phyloP scores from a whole-genome alignment of 2,888 invertebrate species.

The Papilio demoleus region DNA sequence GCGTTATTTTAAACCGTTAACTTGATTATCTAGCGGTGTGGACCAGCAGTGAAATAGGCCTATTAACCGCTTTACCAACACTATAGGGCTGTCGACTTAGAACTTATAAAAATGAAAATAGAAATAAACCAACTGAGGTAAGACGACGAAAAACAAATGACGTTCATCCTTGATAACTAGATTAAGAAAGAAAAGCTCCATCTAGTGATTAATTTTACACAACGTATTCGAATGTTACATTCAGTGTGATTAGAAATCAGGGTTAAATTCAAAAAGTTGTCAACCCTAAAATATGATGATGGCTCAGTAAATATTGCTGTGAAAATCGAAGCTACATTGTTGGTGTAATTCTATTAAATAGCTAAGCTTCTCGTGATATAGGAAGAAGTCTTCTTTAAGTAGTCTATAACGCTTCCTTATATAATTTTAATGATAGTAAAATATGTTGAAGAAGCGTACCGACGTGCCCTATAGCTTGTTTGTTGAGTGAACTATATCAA shows the following conservation, averaged over 20 bases:
- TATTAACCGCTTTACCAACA: constrained; percentile 32
- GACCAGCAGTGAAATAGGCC: constrained; percentile 34
- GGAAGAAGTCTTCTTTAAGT: neutral
- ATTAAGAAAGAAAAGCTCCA: neutral
- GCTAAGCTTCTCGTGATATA: neutral
- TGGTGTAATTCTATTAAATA: constrained; percentile 11
- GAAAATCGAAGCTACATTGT: constrained; percentile 7
- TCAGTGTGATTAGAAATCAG: no score
- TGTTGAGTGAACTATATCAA: no score
- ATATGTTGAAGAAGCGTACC: no score
- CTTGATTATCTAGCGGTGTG: constrained; percentile 38
- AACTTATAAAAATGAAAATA: neutral
- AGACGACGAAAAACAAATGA: no score
- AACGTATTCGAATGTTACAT: neutral
- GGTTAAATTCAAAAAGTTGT: neutral
- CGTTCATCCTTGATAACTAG: neutral
- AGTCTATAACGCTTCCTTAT: neutral
- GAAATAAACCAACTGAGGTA: neutral
- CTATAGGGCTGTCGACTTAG: neutral
- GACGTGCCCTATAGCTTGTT: no score
- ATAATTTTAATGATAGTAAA: no score
- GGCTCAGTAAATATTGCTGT: neutral
- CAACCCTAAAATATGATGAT: neutral
- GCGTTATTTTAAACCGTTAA: constrained; percentile 32
- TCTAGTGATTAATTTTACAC: neutral